phyloP scores from a whole-genome alignment of 2,113 vertebrate genomes.

The Paracanthobrama guichenoti region DNA sequence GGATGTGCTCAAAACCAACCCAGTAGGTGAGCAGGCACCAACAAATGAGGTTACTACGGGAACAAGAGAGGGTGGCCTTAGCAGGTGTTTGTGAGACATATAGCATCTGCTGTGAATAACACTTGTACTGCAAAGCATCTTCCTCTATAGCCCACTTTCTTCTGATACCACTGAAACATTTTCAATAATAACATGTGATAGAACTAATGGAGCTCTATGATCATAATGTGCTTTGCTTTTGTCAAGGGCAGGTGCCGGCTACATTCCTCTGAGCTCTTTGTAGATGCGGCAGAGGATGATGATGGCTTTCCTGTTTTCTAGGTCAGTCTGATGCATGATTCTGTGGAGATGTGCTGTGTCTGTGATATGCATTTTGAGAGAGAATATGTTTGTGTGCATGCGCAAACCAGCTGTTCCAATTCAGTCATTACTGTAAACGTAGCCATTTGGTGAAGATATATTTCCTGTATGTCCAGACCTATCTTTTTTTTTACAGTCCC shows the following conservation, averaged over 20 bases:
- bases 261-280: constrained; percentile 28
- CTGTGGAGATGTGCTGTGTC: not conserved
- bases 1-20: constrained; percentile 19
- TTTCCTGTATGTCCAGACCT: not conserved
- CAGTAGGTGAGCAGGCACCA: constrained; percentile 4
- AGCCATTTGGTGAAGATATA: not conserved
- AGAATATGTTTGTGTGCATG: not conserved
- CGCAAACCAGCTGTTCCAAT: not conserved
- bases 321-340: constrained; percentile 55
- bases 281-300: constrained; percentile 25
- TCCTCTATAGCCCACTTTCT: not conserved
- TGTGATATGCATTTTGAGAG: constrained; percentile 18
- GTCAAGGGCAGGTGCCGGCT: not conserved
- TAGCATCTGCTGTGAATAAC: constrained; percentile 27
- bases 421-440: not conserved
- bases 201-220: not conserved
- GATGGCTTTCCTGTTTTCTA: constrained; percentile 46
- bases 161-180: not conserved
- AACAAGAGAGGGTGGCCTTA: constrained; percentile 27
- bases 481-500: no score
- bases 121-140: not conserved
- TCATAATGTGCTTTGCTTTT: not conserved
- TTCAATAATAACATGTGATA: not conserved
- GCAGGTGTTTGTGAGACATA: constrained; percentile 22
- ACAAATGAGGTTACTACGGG: constrained; percentile 26